A percentile compares a stretch with the other conserved stretches of the same genome.
Evolutionary conservation across 2,797 vertebrate genomes (phyloP).

Genomic region (Sarcophilus harrisii): DNA sequence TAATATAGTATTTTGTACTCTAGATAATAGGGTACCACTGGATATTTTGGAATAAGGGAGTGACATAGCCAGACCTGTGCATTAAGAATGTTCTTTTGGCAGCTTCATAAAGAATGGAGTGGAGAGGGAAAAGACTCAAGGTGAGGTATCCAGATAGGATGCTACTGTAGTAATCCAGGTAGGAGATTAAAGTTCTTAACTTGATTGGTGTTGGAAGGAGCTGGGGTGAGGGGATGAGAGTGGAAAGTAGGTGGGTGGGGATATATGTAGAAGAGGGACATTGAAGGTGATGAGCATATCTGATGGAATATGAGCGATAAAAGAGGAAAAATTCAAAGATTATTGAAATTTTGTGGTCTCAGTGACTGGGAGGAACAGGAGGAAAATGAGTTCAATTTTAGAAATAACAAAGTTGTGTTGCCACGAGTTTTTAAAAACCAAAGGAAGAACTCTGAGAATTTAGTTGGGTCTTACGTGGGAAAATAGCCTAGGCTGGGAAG

Average conservation of each 20-base stretch:
- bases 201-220: neutral
- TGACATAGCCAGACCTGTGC: neutral
- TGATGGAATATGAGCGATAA: neutral
- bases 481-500: neutral
- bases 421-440: neutral
- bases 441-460: neutral
- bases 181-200: neutral
- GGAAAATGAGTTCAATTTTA: neutral
- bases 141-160: neutral
- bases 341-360: neutral
- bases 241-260: too few species aligned
- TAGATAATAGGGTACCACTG: neutral
- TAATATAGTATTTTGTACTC: neutral
- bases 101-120: neutral
- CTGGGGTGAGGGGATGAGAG: neutral
- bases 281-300: neutral
- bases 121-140: neutral
- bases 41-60: neutral
- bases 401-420: neutral
- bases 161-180: neutral
- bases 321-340: neutral
- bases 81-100: neutral
- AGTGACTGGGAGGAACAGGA: neutral
- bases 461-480: neutral
- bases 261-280: neutral